A percentile compares a stretch with the other conserved stretches of the same genome.
phyloP scores from a whole-genome alignment of 2,113 vertebrate genomes.

The Tachysurus fulvidraco region DNA sequence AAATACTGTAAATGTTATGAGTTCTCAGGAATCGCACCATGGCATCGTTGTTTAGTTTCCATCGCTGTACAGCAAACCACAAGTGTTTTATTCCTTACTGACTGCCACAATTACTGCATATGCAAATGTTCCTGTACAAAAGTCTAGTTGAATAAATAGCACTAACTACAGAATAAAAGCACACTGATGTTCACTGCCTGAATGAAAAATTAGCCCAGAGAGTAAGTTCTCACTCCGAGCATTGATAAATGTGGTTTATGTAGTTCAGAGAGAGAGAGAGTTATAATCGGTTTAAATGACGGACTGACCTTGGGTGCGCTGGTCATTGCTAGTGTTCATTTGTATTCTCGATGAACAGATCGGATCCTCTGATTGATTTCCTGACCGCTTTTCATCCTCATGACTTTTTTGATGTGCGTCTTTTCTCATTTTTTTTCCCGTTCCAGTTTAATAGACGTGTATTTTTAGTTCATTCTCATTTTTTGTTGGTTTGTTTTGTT shows the following conservation, averaged over 20 bases:
- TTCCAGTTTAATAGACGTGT: background rate
- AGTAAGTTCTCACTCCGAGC: background rate
- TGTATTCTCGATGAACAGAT: conserved; percentile 42
- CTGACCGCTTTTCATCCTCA: conserved; percentile 31
- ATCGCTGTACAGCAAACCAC: background rate
- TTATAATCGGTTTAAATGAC: background rate
- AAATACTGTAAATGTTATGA: background rate
- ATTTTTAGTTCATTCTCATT: background rate
- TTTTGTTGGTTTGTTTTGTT: background rate
- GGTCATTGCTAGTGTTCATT: conserved; percentile 37
- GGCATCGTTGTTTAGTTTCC: background rate
- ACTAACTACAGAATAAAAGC: background rate
- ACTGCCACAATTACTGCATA: background rate
- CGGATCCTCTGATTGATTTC: conserved; percentile 21
- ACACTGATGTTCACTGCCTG: background rate
- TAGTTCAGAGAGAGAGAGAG: background rate
- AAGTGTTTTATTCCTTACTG: background rate
- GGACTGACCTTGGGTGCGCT: conserved; percentile 8
- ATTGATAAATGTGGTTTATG: background rate
- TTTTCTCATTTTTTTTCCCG: conserved; percentile 21
- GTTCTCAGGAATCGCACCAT: background rate
- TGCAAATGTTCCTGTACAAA: background rate
- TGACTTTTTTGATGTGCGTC: conserved; percentile 29
- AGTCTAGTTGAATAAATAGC: background rate
- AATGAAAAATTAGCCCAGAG: background rate